Evolutionary conservation across 2,113 vertebrate species (phyloP), one percentile per base, ranked within the genome.

Genomic region (Nestor notabilis): DNA sequence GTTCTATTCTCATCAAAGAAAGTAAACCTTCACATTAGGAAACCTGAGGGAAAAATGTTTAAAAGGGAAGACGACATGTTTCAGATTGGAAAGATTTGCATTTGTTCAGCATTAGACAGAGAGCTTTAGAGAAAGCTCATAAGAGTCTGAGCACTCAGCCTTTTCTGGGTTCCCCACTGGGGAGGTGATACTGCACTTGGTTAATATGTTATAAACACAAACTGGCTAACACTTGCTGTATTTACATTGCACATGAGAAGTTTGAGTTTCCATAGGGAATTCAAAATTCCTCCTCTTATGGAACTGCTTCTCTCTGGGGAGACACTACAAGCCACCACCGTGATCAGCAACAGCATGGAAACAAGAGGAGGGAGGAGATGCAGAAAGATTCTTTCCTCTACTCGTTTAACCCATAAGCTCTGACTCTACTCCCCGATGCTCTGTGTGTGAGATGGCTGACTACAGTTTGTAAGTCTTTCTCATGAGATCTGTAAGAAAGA

Each of bases 121-220:
- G 60, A 72, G 27, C 28, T 93, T 96, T 93, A 93, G 44, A 85
- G 52, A 82, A 89, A 76, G 47, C 60, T 84, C 7, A 0, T 23
- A 56, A 41, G n/a, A 93, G 60, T 74, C 39, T 92, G 80, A 94
- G 77, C 81, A 86, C 52, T 93, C 60, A 81, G 49, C 43, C 35
- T 89, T 95, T 76, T 70, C 75, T 72, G 61, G 31, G 56, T 80
- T 92, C 71, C 76, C 61, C 78, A 50, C 80, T 71, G 55, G 86
- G 76, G 46, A 87, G 17, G 72, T 72, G 49, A 68, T 92, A 64
- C 60, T 89, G 56, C 74, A 47, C 33, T 72, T 72, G 75, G 50
- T 85, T 89, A 35, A 92, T 95, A 91, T 10, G 52, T 88, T 95
- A 95, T 68, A 87, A 93, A 95, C 52, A 81, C 69, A 96, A 95